A percentile compares a stretch with the other conserved stretches of the same genome.
These are phyloP conservation scores for Paradisaea rubra DNA, from an alignment of 2,113 vertebrate genomes.

Conservation along the genomic window DNA sequence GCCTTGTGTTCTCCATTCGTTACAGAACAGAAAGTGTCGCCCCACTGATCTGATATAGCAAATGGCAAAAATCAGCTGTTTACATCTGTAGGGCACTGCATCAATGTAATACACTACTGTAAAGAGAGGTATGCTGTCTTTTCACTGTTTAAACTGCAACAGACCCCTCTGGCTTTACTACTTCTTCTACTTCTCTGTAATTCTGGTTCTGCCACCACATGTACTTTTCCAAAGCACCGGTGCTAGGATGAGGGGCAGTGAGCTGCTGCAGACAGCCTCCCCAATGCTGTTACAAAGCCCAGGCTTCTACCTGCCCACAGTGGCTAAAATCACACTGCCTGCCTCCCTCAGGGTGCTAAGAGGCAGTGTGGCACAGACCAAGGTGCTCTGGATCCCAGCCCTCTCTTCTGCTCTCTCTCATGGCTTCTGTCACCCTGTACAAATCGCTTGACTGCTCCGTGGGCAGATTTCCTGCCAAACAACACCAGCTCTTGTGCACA, in stretches of 20 bases:
- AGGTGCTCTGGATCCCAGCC: neutral
- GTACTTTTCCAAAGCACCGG: neutral
- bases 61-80: neutral
- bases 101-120: neutral
- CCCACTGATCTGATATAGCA: neutral
- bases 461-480: neutral
- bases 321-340: neutral
- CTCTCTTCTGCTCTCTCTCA: neutral
- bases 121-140: neutral
- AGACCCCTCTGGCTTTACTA: neutral
- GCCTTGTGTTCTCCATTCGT: neutral
- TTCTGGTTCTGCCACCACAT: rapidly evolving
- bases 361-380: rapidly evolving
- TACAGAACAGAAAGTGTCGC: neutral
- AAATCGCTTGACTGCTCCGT: neutral
- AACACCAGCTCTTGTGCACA: neutral
- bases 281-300: rapidly evolving
- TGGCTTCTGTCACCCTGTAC: neutral
- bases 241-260: neutral
- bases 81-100: neutral
- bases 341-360: rapidly evolving
- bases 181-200: neutral
- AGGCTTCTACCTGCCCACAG: neutral
- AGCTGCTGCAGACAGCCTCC: neutral
- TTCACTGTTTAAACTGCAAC: neutral